Evolutionary conservation across 1,140 invertebrate species (phyloP), one percentile per base, ranked within the genome.

Genomic region (Calliphora vicina): DNA sequence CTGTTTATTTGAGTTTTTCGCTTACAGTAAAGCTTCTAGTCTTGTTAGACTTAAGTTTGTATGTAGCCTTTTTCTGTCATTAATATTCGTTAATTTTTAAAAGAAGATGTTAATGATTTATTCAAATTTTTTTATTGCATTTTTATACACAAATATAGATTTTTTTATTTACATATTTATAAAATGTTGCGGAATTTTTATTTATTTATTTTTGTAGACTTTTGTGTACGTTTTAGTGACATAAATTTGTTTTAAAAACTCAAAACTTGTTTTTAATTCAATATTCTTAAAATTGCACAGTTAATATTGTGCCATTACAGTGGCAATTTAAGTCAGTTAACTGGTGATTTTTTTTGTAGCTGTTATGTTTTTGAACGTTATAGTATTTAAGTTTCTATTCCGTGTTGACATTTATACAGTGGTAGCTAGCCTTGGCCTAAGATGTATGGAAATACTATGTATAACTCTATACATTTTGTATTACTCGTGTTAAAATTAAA

Each of bases 191-290:
- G 74, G 74, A 78, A 78, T 43, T 78, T 78, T 78, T 23, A 17
- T 78, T 78, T 45, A 78, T 78, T 78, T 35, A 74, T 25, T 78
- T 17, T 35, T n/a, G 25, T 17, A 26, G 12, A 15, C 5, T 76
- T 35, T 25, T 78, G 35, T 29, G 74, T 17, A 78, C 43, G 74
- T 43, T 78, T 35, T 17, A 45, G 35, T 78, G 74, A 78, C 74
- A 78, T 78, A 78, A 78, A 78, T 78, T 78, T 43, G 35, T 78
- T 78, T 78, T 45, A 45, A 45, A 78, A 57, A 57, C 15, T n/a
- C 4, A n/a, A 76, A 78, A 78, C 74, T 23, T 23, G 74, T 78
- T 78, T 78, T 78, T 43, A 17, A 50, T 25, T 67, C 61, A 25
- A 67, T 67, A 67, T 67, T 67, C 20, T 67, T 67, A 6, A 57